Evolutionary conservation across 2,113 vertebrate genomes (phyloP), one percentile per base, ranked within the genome.

Genomic region (Phoenicopterus ruber): DNA sequence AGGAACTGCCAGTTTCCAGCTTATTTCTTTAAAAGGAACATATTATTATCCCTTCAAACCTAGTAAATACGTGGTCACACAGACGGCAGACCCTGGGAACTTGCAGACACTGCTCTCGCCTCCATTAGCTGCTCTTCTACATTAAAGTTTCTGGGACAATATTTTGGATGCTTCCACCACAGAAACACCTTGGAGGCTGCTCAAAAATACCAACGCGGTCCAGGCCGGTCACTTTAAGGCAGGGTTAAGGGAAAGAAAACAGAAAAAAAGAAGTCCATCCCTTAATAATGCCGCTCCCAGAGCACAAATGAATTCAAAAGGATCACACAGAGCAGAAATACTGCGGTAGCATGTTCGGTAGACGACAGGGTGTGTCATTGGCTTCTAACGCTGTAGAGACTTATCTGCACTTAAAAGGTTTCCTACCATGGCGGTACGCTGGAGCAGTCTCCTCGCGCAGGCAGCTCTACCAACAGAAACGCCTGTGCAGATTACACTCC

Each of bases 271-370:
- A 65, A 87, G 24, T 16, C 26, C 32, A 38, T 54, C 29, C 31
- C 18, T 61, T 66, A 80, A 17, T 11, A 61, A 25, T 0, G 11
- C 58, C 47, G 21, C 20, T 79, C 34, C 28, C 22, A 54, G 67
- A 46, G 52, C 61, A 52, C 32, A 90, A 67, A 32, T 7, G 0
- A 73, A 54, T 54, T 59, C 22, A 14, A 13, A 52, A 59, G 14
- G 40, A 31, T 13, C 17, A 3, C 34, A 36, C 6, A 32, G 59
- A 58, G 73, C 32, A 69, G 25, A 57, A 78, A 22, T 62, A 34
- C 70, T n/a, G 47, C 1, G 0, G 67, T 13, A 90, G 44, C 26
- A 11, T 1, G 3, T 12, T 42, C 0, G 0, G 26, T 86, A 69
- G 90, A 61, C 0, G 34, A 57, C 74, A 57, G 50, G 85, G 73